Evolutionary conservation across 2,113 vertebrate genomes (phyloP), one percentile per base, ranked within the genome.

Genomic region (Entelurus aequoreus): DNA sequence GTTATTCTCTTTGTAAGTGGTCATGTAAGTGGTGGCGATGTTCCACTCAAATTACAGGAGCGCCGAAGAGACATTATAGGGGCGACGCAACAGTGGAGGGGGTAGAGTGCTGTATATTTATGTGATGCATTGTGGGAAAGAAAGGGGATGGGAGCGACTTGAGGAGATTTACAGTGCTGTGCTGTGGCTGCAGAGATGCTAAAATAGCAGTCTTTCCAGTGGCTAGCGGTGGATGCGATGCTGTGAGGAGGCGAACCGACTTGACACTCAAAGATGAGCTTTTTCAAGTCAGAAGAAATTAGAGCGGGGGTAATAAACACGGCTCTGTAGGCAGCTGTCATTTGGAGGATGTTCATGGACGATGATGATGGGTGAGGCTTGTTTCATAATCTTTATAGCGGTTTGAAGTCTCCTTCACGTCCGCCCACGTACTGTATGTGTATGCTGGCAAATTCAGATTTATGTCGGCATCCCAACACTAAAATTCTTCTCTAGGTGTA

Each of bases 81-180:
- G 53, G 68, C 16, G 40, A 47, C 8, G 69, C 62, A 50, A 50
- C 36, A 56, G n/a, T 13, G 59, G 47, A 48, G 16, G 63, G 35
- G 60, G 10, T 66, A 75, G 65, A 78, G 76, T 78, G 65, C 60
- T 62, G 60, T 69, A 69, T 40, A 62, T 78, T 60, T 72, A 50
- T 65, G 81, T 82, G 69, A 38, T 85, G 84, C 79, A 85, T 82
- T 86, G 53, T 88, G 86, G 84, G 86, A 69, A 75, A 55, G 44
- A 54, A 74, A 74, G 66, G 68, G 77, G 69, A 73, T 65, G 76
- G 73, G 78, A 73, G 65, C 60, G 71, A 78, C 65, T 60, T 84
- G 78, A 78, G 74, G 60, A 80, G 75, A 84, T 84, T 84, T 84
- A 82, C 76, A 79, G 71, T 57, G 76, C 75, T 67, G 71, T 75